Evolutionary conservation across 2,113 vertebrate species (phyloP).

Genomic region (Balaenoptera acutorostrata): DNA sequence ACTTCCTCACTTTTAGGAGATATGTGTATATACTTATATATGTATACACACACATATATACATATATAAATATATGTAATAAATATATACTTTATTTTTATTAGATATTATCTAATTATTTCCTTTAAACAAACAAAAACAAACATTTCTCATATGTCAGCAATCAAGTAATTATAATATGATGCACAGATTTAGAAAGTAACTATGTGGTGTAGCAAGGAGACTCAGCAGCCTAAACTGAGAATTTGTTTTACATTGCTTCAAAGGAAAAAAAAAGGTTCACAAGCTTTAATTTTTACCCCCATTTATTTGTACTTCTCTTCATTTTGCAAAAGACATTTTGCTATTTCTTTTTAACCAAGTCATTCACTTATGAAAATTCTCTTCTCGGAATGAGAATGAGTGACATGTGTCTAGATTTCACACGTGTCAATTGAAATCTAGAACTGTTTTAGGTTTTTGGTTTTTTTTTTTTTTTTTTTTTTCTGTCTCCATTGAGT

Average conservation of each 20-base stretch:
- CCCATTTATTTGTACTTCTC: not conserved
- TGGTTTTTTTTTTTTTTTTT: not conserved
- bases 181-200: not conserved
- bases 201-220: not conserved
- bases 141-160: not conserved
- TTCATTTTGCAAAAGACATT: conserved; percentile 66
- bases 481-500: not conserved
- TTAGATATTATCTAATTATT: not conserved
- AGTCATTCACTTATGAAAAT: conserved; percentile 59
- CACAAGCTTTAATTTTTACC: not conserved
- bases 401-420: conserved; percentile 66
- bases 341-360: conserved; percentile 62
- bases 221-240: not conserved
- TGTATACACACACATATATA: too few species aligned
- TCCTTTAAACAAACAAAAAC: not conserved
- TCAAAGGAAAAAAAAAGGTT: not conserved
- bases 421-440: conserved; percentile 62
- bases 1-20: not conserved
- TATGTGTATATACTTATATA: too few species aligned
- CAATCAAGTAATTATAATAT: not conserved
- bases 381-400: conserved; percentile 50
- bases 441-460: conserved; percentile 43
- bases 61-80: not conserved
- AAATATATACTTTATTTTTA: not conserved
- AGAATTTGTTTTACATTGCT: not conserved